Conservation (phyloP, 2,888 invertebrate genomes). For the Tenodera sinensis region DNA sequence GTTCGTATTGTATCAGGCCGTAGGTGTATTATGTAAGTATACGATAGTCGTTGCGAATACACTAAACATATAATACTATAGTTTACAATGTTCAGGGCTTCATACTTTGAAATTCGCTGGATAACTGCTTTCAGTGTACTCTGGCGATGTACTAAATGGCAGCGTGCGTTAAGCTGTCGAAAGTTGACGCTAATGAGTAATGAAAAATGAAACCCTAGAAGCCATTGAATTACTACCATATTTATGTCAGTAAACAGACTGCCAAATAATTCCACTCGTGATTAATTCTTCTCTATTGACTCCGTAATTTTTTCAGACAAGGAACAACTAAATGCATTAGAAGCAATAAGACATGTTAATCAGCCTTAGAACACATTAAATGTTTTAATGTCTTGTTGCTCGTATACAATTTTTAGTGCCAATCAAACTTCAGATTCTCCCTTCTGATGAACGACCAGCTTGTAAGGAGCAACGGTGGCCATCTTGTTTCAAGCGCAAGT, state of each 20-base stretch:
- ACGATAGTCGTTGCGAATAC: too few species aligned
- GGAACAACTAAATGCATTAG: background rate
- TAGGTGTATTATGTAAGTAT: too few species aligned
- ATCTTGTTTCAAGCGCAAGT: slow-evolving; percentile 45
- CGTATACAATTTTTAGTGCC: background rate
- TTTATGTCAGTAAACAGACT: slow-evolving; percentile 7
- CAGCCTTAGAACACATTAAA: background rate
- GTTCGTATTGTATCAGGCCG: too few species aligned
- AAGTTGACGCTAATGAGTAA: slow-evolving; percentile 21
- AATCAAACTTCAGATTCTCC: slow-evolving; percentile 31
- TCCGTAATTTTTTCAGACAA: background rate
- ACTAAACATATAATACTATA: too few species aligned
- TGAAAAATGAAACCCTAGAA: slow-evolving; percentile 30
- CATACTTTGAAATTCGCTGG: too few species aligned
- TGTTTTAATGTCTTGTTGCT: background rate
- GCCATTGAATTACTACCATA: slow-evolving; percentile 27
- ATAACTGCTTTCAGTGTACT: too few species aligned
- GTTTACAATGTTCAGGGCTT: too few species aligned
- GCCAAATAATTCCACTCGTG: slow-evolving; percentile 19
- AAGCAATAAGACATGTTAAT: background rate
- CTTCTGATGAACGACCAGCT: slow-evolving; percentile 12
- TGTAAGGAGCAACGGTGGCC: slow-evolving; percentile 39
- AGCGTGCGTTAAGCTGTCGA: too few species aligned
- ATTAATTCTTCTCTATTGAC: background rate
- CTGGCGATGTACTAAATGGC: too few species aligned